Conservation (phyloP, 2,888 invertebrate species). For the Eilema depressum region DNA sequence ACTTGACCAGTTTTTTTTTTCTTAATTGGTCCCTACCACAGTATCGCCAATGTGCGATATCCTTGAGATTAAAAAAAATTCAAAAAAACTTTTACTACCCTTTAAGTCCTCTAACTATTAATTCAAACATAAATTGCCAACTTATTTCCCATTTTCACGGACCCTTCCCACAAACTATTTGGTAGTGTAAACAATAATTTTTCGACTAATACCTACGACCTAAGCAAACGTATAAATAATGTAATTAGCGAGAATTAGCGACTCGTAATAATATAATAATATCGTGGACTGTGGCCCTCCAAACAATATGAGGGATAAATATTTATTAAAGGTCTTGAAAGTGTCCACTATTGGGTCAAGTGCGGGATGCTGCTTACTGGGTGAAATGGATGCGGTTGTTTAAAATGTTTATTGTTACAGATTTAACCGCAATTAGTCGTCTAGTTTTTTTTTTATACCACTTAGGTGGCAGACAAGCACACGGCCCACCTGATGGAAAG, state of each 20-base stretch:
- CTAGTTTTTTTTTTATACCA: too few relatives aligned
- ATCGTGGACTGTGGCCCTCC: conserved; percentile 56
- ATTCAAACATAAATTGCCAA: background rate
- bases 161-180: conserved; percentile 20
- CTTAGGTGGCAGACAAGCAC: too few relatives aligned
- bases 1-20: too few relatives aligned
- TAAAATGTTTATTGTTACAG: background rate
- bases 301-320: conserved; percentile 84
- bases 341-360: conserved; percentile 81
- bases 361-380: conserved; percentile 43
- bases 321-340: conserved; percentile 82
- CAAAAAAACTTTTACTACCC: too few relatives aligned
- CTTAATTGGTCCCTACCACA: too few relatives aligned
- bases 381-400: conserved; percentile 57
- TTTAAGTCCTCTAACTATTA: background rate
- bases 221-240: conserved; percentile 80
- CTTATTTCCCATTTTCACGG: conserved; percentile 4
- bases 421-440: too few relatives aligned
- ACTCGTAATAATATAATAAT: conserved; percentile 59
- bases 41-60: too few relatives aligned
- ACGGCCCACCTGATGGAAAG: too few relatives aligned
- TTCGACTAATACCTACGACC: conserved; percentile 50
- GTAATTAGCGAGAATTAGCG: conserved; percentile 73
- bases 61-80: too few relatives aligned
- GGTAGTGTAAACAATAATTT: conserved; percentile 41